Base-by-base conservation (phyloP, 2,797 vertebrate species). In the Pseudopleuronectes americanus region DNA sequence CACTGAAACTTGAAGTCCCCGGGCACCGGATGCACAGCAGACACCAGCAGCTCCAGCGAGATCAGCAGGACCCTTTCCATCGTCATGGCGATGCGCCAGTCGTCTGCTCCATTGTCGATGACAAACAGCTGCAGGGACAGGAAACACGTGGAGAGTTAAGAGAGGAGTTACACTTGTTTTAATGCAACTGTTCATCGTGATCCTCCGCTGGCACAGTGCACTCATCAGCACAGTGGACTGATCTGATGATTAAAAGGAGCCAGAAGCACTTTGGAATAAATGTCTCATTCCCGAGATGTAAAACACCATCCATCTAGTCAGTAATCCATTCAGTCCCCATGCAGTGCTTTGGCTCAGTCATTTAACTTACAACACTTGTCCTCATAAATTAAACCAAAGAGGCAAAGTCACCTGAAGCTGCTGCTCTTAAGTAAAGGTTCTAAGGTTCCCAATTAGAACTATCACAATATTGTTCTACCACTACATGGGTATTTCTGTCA, bases 21-120 rank as follows among this genome's bases (percentile, higher is more conserved):
- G 0, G 98, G 98, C 33, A 99, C 96, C n/a, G 97, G 98, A 85
- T 99, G 98, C 70, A 99, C 97, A 33, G 97, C 97, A 3, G 97
- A 99, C 86, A 99, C 97, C 92, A 98, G 90, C 94, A 99, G 94
- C 95, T 99, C 98, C 94, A 99, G 92, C 64, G 96, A 92, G 71
- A 99, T 98, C 84, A 97, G 96, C 78, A 99, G 93, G 76, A 99
- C 97, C 79, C 97, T 94, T 89, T 99, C 96, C 17, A 97, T 96
- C 0, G 97, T 99, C 97, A 99, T 99, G 43, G 98, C 98, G 36
- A 99, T 99, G 85, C 98, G 94, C 98, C 98, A 99, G 95, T 99
- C 98, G 4, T 99, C 98, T 0, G 98, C 98, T 1, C 98, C 98
- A 0, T 99, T 99, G 95, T 99, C 98, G 2, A 99, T 99, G 92